These are phyloP conservation scores for Liolophura sinensis DNA, from an alignment of 1,140 invertebrate species.

Conservation along the genomic window DNA sequence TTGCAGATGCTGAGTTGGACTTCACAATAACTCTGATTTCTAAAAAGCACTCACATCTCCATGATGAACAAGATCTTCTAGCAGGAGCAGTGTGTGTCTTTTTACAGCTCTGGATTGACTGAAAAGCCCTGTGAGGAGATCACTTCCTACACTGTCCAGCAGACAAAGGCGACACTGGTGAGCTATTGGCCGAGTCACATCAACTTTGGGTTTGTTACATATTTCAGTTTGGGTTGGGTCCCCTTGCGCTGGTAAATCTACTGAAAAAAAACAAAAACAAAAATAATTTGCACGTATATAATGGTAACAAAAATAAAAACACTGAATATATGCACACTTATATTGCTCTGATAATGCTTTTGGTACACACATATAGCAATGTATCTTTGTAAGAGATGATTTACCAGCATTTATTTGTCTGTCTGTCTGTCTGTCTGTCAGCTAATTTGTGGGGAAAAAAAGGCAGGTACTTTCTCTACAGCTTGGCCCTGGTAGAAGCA, in stretches of 20 bases:
- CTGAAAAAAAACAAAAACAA: background rate
- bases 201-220: constrained; percentile 21
- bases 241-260: background rate
- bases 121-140: constrained; percentile 28
- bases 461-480: too few species aligned
- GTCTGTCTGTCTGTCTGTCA: too few species aligned
- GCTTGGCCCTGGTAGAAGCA: background rate
- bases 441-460: too few species aligned
- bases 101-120: constrained; percentile 21
- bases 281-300: too few species aligned
- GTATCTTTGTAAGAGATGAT: too few species aligned
- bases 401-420: too few species aligned
- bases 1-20: background rate
- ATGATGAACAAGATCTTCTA: constrained; percentile 34
- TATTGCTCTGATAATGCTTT: background rate
- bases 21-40: background rate
- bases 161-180: constrained; percentile 30
- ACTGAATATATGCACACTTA: background rate
- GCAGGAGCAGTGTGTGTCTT: constrained; percentile 22
- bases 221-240: background rate
- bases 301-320: background rate
- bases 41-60: constrained; percentile 26
- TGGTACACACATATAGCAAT: too few species aligned
- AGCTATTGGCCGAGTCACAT: constrained; percentile 28
- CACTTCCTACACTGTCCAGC: constrained; percentile 17